Evolutionary conservation across 2,113 vertebrate genomes (phyloP), one percentile per base, ranked within the genome.

Genomic region (Pardalotus punctatus): DNA sequence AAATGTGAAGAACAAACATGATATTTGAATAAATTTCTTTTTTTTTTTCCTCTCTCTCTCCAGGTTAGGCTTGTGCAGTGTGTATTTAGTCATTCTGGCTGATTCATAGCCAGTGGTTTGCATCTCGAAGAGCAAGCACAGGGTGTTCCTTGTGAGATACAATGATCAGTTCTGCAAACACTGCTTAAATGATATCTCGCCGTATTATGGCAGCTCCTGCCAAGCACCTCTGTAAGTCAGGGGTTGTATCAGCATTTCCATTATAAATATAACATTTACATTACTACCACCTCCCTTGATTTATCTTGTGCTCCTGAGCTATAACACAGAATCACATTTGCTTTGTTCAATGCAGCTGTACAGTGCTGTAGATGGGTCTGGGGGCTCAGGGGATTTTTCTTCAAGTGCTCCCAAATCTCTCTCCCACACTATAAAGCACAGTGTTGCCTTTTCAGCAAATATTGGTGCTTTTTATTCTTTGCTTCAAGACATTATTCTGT

Each of bases 1-100:
- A 97, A 97, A 97, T 93, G 66, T 92, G 93, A 97, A 97, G 95
- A 97, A 94, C 80, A 97, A 95, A 85, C 86, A 77, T 6, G 1
- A 24, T 82, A 86, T 94, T 88, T 74, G 94, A 97, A 92, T 78
- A 81, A 94, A 25, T 51, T 93, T 85, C 54, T 51, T 83, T 83
- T 7, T 23, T 72, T 87, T 83, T 3, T 6, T 5, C 35, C 20
- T 48, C 15, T 21, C 31, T 79, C 71, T 94, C 70, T 90, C 80
- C 89, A 93, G 76, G 92, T 90, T 95, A 94, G 83, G 81, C 35
- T 86, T 88, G 57, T 87, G 71, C 31, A 17, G 76, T 79, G 66
- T 81, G 25, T 87, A 91, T 97, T 93, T 71, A 96, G 62, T 94
- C 81, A 94, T 83, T 81, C 57, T 81, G 50, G 40, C 86, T 97